These are phyloP conservation scores for Pogonocherus hispidulus DNA, from an alignment of 2,888 invertebrate species.

Conservation along the genomic window DNA sequence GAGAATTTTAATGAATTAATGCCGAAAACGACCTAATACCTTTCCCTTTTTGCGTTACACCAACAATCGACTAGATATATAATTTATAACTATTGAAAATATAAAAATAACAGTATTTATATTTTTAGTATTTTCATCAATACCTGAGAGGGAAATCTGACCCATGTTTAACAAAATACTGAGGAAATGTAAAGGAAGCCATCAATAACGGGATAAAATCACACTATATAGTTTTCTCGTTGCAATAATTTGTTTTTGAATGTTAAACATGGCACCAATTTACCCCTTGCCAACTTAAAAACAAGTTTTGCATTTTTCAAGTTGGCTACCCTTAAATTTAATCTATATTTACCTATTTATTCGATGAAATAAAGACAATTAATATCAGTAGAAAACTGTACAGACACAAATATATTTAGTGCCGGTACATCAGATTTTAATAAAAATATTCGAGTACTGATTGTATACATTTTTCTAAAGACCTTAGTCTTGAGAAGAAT, in stretches of 20 bases:
- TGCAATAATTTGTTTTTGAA: neutral
- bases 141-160: neutral
- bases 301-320: neutral
- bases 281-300: neutral
- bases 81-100: constrained; percentile 10
- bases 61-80: constrained; percentile 25
- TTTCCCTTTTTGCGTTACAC: constrained; percentile 1
- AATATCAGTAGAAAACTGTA: too few relatives aligned
- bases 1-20: neutral
- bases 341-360: neutral
- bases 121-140: constrained; percentile 1
- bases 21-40: neutral
- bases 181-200: too few relatives aligned
- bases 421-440: too few relatives aligned
- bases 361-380: neutral
- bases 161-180: neutral
- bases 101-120: constrained; percentile 13
- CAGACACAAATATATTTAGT: too few relatives aligned
- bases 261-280: constrained; percentile 6
- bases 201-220: neutral
- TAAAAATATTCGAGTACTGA: too few relatives aligned
- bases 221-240: neutral
- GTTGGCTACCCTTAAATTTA: neutral
- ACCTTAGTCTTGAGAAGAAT: too few relatives aligned
- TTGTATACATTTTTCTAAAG: too few relatives aligned